phyloP scores from a whole-genome alignment of 2,888 invertebrate species.

The Cephus rjabovi region DNA sequence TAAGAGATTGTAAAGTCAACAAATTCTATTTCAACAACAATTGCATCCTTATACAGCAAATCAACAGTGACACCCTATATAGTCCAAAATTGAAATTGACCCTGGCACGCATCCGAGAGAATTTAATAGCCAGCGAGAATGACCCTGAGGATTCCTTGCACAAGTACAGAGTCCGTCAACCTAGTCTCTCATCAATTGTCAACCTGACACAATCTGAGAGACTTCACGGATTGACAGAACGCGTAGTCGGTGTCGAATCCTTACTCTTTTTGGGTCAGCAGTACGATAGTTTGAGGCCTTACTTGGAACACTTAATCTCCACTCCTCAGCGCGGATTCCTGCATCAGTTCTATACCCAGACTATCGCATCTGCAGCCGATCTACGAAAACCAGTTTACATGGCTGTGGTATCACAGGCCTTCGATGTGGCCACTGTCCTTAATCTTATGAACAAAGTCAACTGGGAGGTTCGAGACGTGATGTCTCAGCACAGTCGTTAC shows the following conservation, averaged over 20 bases:
- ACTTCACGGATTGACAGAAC: constrained; percentile 84
- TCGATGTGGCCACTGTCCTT: constrained; percentile 82
- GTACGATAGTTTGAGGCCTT: constrained; percentile 84
- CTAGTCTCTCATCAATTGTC: constrained; percentile 74
- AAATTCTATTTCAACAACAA: constrained; percentile 18
- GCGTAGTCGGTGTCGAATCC: constrained; percentile 94
- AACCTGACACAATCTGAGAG: constrained; percentile 77
- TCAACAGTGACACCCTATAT: constrained; percentile 70
- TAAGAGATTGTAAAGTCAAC: not conserved
- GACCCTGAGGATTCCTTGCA: constrained; percentile 60
- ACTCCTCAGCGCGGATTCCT: constrained; percentile 75
- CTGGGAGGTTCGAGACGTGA: constrained; percentile 96
- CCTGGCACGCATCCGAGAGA: constrained; percentile 82
- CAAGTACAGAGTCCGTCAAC: constrained; percentile 68
- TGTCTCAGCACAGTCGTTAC: constrained; percentile 93
- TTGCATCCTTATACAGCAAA: constrained; percentile 59
- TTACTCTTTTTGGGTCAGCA: constrained; percentile 90
- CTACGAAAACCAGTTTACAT: constrained; percentile 88
- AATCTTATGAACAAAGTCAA: constrained; percentile 91
- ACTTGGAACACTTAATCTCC: constrained; percentile 86
- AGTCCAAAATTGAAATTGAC: constrained; percentile 79
- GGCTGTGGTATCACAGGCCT: constrained; percentile 83
- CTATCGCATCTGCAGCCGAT: constrained; percentile 78
- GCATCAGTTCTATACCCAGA: constrained; percentile 80
- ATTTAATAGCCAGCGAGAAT: constrained; percentile 70